Evolutionary conservation across 2,113 vertebrate genomes (phyloP), one percentile per base, ranked within the genome.

Genomic region (Oryzias woworae): DNA sequence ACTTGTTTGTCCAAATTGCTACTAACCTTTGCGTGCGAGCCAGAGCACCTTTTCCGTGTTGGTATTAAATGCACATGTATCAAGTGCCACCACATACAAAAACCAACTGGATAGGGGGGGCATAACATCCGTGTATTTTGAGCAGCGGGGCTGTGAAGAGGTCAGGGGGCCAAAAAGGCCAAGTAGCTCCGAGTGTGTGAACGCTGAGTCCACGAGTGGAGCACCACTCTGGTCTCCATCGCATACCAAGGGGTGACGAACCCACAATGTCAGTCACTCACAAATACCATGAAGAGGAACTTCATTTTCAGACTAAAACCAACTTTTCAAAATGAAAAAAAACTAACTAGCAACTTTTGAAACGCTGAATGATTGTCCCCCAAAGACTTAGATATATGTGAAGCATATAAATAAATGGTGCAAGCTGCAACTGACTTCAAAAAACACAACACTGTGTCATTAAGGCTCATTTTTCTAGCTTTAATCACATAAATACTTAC

Each of bases 131-230:
- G 47, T 59, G 57, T 44, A 50, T 59, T 54, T 61, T 20, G 4
- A 22, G 69, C 58, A 58, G 62, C 62, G 1, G 48, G 10, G n/a
- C 2, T 16, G 61, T 50, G 50, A 51, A 75, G 62, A 74, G 83
- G 77, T 88, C 66, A 82, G 75, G 69, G 59, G 56, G 59, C 59
- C 7, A 2, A 49, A 1, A 18, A 36, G 54, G 69, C 62, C 65
- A 87, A 87, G 89, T 86, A 85, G 71, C 62, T 89, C 43, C 85
- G 68, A 90, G 84, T 69, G 64, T 5, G 20, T 46, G 65, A 71
- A 60, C 74, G 75, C 81, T 65, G 68, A 77, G 75, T 56, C 75
- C 13, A n/a, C 51, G 53, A 36, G 50, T 82, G 51, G 77, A 90
- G 89, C 78, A 82, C 84, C 88, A 89, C 87, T 88, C 62, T 64